Percentiles rank a stretch among this genome's conserved stretches.
phyloP scores from a whole-genome alignment of 1,140 invertebrate species.

The Trachymyrmex septentrionalis region DNA sequence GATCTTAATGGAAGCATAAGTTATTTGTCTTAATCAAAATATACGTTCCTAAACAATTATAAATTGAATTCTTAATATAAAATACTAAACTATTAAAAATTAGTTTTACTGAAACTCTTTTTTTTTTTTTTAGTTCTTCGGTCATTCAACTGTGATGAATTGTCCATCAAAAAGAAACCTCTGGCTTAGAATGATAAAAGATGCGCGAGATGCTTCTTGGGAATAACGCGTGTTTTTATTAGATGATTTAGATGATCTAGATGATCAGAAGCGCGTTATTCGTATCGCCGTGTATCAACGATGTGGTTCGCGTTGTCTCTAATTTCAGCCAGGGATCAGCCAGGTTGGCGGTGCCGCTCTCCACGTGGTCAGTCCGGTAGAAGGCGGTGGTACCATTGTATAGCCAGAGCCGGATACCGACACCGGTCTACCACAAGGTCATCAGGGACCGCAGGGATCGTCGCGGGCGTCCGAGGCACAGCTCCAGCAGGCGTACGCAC shows the following conservation, averaged over 20 bases:
- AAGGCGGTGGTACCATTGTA: conserved; percentile 83
- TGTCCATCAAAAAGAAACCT: not conserved
- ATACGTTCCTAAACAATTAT: not conserved
- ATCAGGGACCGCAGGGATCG: conserved; percentile 59
- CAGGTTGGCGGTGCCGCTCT: conserved; percentile 78
- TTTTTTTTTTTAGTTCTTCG: not conserved
- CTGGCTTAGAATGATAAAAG: not conserved
- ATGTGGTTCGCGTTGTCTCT: conserved; percentile 56
- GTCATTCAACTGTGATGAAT: not conserved
- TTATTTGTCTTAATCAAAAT: not conserved
- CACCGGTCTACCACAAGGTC: conserved; percentile 32
- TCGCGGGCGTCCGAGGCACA: conserved; percentile 66
- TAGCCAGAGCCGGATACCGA: conserved; percentile 76
- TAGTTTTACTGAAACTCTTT: not conserved
- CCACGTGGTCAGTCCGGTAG: conserved; percentile 81
- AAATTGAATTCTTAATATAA: not conserved
- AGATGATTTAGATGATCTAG: not conserved
- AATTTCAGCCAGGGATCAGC: conserved; percentile 79
- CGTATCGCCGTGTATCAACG: not conserved
- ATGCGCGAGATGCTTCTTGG: conserved; percentile 18
- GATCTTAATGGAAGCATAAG: not conserved
- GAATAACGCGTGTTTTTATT: conserved; percentile 8
- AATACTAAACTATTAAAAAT: not conserved
- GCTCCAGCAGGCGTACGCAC: conserved; percentile 65
- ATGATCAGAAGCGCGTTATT: conserved; percentile 16